These are phyloP conservation scores for Hypocryptadius cinnamomeus DNA, from an alignment of 2,113 vertebrate genomes.

Conservation along the genomic window DNA sequence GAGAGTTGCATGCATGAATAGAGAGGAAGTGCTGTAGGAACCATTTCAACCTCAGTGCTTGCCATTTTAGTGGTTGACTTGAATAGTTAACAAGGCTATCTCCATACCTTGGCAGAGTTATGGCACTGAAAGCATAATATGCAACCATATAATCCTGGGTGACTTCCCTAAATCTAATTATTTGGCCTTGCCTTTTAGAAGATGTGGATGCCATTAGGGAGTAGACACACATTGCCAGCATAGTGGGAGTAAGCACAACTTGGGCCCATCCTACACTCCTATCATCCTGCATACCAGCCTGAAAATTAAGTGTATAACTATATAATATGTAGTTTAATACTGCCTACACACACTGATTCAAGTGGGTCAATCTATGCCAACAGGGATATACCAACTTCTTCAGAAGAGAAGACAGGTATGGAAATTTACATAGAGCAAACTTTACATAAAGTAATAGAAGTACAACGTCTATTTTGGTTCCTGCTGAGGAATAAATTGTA, in stretches of 20 bases:
- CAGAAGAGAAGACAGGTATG: neutral
- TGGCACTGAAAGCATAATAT: neutral
- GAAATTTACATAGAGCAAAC: neutral
- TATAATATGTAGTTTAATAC: neutral
- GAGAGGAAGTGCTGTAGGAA: neutral
- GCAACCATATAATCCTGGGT: neutral
- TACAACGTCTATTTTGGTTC: neutral
- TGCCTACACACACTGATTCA: neutral
- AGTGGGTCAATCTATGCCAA: neutral
- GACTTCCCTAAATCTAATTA: neutral
- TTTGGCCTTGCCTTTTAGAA: neutral
- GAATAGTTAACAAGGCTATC: neutral
- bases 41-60: neutral
- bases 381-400: neutral
- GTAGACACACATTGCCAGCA: neutral
- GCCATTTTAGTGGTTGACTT: neutral
- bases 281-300: neutral
- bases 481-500: neutral
- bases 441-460: neutral
- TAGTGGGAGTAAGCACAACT: neutral
- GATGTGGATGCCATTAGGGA: neutral
- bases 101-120: neutral
- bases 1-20: neutral
- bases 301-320: neutral
- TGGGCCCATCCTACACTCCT: neutral